Conservation (phyloP, 2,113 vertebrate genomes). For the Petroica traversi region DNA sequence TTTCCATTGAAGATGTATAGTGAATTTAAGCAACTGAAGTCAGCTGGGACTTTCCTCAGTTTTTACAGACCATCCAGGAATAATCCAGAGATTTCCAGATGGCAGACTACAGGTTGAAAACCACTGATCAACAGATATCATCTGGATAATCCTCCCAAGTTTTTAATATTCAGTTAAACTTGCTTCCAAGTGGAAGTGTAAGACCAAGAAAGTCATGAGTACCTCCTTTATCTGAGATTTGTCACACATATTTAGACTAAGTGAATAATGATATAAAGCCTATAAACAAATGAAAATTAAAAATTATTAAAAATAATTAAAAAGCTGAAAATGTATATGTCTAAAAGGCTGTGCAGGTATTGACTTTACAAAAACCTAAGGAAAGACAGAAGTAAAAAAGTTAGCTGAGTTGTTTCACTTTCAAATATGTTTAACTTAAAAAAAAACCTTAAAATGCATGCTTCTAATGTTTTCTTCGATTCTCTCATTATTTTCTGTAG, state of each 20-base stretch:
- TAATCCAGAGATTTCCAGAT: slow-evolving; percentile 20
- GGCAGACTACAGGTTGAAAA: neutral
- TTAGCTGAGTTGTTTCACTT: neutral
- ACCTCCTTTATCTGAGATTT: neutral
- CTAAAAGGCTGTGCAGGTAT: neutral
- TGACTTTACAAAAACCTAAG: neutral
- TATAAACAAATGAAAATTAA: neutral
- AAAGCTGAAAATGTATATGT: neutral
- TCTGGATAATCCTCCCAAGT: neutral
- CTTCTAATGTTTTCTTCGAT: neutral
- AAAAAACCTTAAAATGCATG: neutral
- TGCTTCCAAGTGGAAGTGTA: neutral
- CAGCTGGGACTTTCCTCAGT: neutral
- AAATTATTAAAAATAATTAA: neutral
- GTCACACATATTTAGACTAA: neutral
- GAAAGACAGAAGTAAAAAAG: neutral
- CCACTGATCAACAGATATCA: neutral
- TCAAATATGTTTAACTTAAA: neutral
- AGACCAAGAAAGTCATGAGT: neutral
- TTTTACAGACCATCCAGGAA: neutral
- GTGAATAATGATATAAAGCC: neutral
- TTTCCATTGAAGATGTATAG: neutral
- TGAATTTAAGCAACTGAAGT: neutral
- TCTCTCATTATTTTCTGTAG: neutral
- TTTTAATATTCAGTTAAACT: slow-evolving; percentile 5